Evolutionary conservation across 2,888 invertebrate genomes (phyloP).

Genomic region (Drosophila phalerata): DNA sequence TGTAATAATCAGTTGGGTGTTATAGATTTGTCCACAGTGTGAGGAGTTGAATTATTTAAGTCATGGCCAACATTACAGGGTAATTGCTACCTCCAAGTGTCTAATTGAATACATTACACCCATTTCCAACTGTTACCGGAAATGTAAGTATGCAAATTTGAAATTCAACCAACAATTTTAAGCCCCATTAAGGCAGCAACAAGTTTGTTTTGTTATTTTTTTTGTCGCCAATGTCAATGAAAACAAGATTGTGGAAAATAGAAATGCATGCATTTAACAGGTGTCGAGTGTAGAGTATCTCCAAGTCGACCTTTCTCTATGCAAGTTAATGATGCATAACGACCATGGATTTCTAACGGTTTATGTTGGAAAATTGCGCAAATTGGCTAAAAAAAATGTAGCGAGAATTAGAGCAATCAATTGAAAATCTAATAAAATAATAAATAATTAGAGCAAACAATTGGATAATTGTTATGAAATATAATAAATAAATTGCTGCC

Average conservation of each 20-base stretch:
- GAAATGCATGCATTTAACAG: neutral
- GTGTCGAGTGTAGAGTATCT: neutral
- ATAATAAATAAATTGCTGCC: neutral
- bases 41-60: too few species aligned
- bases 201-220: too few species aligned
- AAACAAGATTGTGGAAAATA: neutral
- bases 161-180: neutral
- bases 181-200: conserved; percentile 20
- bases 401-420: neutral
- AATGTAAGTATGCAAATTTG: conserved; percentile 12
- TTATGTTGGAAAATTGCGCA: neutral
- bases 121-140: conserved; percentile 12
- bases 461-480: neutral
- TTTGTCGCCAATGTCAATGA: conserved; percentile 5
- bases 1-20: neutral
- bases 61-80: neutral
- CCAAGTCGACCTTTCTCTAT: conserved; percentile 5
- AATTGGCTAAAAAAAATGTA: conserved; percentile 6
- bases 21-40: too few species aligned
- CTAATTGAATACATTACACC: neutral
- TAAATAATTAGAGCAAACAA: conserved; percentile 3
- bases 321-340: conserved; percentile 1
- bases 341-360: conserved; percentile 1
- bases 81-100: neutral
- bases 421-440: too few species aligned